Conservation (phyloP, 2,888 invertebrate genomes). For the Hirtodrosophila histrioides region DNA sequence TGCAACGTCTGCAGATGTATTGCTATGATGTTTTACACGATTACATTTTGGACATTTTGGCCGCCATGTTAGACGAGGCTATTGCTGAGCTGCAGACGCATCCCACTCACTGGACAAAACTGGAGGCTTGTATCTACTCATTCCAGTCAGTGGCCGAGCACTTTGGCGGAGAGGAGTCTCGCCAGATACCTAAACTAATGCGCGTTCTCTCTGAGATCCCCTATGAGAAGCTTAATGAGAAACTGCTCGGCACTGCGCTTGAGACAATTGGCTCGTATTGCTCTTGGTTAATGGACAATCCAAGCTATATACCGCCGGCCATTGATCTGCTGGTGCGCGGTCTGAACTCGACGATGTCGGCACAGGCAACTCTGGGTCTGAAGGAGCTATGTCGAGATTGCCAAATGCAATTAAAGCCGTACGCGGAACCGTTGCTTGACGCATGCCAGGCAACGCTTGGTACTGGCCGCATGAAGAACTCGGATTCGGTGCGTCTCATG, state of each 20-base stretch:
- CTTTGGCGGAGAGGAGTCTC: constrained; percentile 86
- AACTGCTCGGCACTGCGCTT: constrained; percentile 89
- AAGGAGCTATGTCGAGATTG: constrained; percentile 95
- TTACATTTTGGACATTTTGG: constrained; percentile 89
- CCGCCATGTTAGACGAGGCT: constrained; percentile 87
- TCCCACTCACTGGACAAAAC: constrained; percentile 86
- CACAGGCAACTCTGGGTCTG: constrained; percentile 93
- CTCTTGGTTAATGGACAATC: constrained; percentile 92
- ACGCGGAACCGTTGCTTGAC: constrained; percentile 90
- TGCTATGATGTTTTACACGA: constrained; percentile 93
- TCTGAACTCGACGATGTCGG: constrained; percentile 88
- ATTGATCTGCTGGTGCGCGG: constrained; percentile 89
- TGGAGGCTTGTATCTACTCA: constrained; percentile 89
- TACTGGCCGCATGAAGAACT: constrained; percentile 86
- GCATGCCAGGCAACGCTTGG: constrained; percentile 88
- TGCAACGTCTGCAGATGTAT: constrained; percentile 87
- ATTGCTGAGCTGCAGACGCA: constrained; percentile 84
- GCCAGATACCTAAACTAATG: constrained; percentile 87
- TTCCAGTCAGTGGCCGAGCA: constrained; percentile 88
- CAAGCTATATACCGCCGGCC: constrained; percentile 88
- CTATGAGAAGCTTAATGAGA: constrained; percentile 86
- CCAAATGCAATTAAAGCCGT: constrained; percentile 89
- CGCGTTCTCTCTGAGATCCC: constrained; percentile 87
- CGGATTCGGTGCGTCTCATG: constrained; percentile 90
- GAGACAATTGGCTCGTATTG: constrained; percentile 93